A percentile compares a stretch with the other conserved stretches of the same genome.
These are phyloP conservation scores for Glaucomys volans DNA, from an alignment of 2,113 vertebrate genomes.

Conservation along the genomic window DNA sequence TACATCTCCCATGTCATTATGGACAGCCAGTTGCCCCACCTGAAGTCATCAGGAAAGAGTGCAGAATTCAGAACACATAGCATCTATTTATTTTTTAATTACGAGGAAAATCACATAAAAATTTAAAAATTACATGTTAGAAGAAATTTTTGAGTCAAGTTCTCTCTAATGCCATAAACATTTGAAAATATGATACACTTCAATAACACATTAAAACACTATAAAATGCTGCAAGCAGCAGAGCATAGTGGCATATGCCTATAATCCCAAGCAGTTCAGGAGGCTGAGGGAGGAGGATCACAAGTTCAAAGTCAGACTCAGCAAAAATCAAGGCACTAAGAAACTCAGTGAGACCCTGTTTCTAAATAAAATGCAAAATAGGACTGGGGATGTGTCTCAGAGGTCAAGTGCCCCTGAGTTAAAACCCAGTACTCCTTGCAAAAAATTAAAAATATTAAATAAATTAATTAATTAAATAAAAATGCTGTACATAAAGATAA, in stretches of 20 bases:
- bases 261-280: too few species aligned
- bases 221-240: not conserved
- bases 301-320: too few species aligned
- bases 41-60: not conserved
- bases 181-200: not conserved
- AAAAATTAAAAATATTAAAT: too few species aligned
- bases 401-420: too few species aligned
- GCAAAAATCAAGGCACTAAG: too few species aligned
- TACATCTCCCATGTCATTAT: too few species aligned
- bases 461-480: not conserved
- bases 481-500: not conserved
- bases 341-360: too few species aligned
- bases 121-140: not conserved
- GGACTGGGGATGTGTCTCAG: too few species aligned
- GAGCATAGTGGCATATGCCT: too few species aligned
- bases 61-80: not conserved
- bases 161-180: not conserved
- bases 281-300: too few species aligned
- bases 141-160: not conserved
- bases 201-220: not conserved
- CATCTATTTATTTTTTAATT: not conserved
- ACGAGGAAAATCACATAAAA: not conserved
- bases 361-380: too few species aligned
- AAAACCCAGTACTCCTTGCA: too few species aligned
- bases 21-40: accelerated